Conservation (phyloP, 2,888 invertebrate species). For the Lepidocyrtoides sp. region DNA sequence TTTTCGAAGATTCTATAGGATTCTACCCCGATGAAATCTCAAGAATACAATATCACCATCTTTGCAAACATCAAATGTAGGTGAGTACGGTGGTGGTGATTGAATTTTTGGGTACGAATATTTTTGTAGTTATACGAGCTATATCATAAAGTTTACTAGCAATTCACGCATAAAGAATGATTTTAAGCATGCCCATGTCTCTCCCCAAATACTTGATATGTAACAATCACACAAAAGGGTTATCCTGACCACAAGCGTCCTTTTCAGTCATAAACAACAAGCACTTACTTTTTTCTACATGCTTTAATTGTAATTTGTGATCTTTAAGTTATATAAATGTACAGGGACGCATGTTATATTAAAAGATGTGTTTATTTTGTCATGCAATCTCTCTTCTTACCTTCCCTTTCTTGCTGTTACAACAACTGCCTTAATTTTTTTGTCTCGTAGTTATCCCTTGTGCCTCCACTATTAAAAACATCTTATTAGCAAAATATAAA, state of each 20-base stretch:
- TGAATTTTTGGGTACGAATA: background rate
- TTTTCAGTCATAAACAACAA: background rate
- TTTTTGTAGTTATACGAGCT: background rate
- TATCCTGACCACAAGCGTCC: background rate
- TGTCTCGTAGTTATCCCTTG: background rate
- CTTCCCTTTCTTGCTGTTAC: background rate
- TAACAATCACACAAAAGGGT: background rate
- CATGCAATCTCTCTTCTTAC: slow-evolving; percentile 39
- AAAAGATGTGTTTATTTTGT: slow-evolving; percentile 20
- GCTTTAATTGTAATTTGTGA: slow-evolving; percentile 54
- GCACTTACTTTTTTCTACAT: slow-evolving; percentile 31
- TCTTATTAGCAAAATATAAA: background rate
- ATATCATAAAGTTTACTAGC: slow-evolving; percentile 1
- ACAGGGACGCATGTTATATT: background rate
- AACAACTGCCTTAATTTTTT: slow-evolving; percentile 14
- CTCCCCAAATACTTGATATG: background rate
- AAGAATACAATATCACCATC: background rate
- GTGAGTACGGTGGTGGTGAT: background rate
- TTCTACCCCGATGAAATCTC: background rate
- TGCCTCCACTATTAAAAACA: background rate
- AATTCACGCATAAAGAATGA: background rate
- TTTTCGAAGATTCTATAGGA: background rate
- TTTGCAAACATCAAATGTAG: background rate
- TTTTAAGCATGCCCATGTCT: background rate
- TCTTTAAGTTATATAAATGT: background rate